Evolutionary conservation across 2,113 vertebrate species (phyloP).

Genomic region (Chionomys nivalis): DNA sequence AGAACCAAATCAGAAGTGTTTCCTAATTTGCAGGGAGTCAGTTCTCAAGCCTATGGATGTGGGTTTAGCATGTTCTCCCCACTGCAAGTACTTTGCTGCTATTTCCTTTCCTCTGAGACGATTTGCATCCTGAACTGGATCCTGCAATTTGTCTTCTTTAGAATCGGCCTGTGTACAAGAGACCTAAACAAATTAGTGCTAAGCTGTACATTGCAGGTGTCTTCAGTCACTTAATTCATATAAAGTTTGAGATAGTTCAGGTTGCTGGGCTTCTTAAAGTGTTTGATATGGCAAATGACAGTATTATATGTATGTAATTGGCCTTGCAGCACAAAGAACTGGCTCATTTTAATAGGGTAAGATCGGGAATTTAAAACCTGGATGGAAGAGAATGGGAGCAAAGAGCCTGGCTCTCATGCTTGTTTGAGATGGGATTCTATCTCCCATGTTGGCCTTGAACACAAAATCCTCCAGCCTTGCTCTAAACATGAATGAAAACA

Average conservation of each 20-base stretch:
- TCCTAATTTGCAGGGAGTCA: background rate
- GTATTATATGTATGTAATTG: background rate
- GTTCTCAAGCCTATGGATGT: background rate
- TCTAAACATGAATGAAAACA: background rate
- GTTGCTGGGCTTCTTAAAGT: background rate
- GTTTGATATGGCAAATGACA: background rate
- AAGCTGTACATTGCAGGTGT: background rate
- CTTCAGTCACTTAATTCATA: background rate
- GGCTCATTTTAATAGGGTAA: background rate
- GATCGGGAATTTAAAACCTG: background rate
- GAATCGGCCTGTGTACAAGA: background rate
- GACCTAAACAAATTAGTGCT: background rate
- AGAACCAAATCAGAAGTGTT: background rate
- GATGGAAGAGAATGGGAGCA: background rate
- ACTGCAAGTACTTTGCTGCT: background rate
- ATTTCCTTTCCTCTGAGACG: background rate
- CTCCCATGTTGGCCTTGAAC: background rate
- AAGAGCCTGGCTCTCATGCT: background rate
- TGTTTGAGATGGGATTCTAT: background rate
- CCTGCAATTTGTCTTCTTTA: slow-evolving; percentile 6
- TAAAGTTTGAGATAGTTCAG: background rate
- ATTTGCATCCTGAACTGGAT: slow-evolving; percentile 1
- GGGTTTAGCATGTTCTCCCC: background rate
- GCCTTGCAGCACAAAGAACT: background rate
- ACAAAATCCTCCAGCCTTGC: background rate